Evolutionary conservation across 2,888 invertebrate genomes (phyloP).

Genomic region (Xanthorhoe designata): DNA sequence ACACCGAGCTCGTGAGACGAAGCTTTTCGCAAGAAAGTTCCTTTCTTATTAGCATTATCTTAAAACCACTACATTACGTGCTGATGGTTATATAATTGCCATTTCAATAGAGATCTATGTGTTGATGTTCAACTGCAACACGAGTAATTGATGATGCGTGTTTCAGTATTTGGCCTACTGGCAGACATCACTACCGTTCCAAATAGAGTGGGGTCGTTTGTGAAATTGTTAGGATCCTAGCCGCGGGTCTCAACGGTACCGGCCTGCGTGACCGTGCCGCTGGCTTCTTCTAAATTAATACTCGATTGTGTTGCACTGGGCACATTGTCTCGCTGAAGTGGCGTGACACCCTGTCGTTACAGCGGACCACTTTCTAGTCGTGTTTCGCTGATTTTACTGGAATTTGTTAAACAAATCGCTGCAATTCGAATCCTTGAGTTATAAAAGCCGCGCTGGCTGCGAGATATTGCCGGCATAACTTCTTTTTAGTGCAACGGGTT

Average conservation of each 20-base stretch:
- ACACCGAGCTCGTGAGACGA: constrained; percentile 45
- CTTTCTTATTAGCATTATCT: constrained; percentile 48
- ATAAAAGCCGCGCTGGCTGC: constrained; percentile 12
- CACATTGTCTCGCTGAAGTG: constrained; percentile 63
- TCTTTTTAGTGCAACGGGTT: constrained; percentile 38
- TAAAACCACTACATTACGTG: constrained; percentile 50
- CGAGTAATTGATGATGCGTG: constrained; percentile 38
- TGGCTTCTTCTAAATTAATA: constrained; percentile 74
- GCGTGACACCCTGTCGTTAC: constrained; percentile 73
- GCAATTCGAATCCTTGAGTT: constrained; percentile 40
- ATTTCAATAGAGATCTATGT: constrained; percentile 46
- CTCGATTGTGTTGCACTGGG: constrained; percentile 67
- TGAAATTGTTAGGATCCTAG: constrained; percentile 67
- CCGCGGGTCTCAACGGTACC: constrained; percentile 71
- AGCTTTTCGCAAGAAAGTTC: constrained; percentile 52
- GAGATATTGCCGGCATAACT: constrained; percentile 36
- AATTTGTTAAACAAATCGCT: constrained; percentile 57
- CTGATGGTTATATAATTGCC: constrained; percentile 55
- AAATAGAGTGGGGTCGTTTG: constrained; percentile 64
- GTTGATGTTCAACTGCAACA: constrained; percentile 25
- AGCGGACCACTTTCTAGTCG: constrained; percentile 70
- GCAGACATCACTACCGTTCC: constrained; percentile 65
- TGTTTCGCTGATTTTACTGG: constrained; percentile 58
- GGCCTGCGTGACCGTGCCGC: constrained; percentile 73
- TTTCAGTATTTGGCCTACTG: constrained; percentile 52